Evolutionary conservation across 2,888 invertebrate species (phyloP).

Genomic region (Dasysyrphus tricinctus): DNA sequence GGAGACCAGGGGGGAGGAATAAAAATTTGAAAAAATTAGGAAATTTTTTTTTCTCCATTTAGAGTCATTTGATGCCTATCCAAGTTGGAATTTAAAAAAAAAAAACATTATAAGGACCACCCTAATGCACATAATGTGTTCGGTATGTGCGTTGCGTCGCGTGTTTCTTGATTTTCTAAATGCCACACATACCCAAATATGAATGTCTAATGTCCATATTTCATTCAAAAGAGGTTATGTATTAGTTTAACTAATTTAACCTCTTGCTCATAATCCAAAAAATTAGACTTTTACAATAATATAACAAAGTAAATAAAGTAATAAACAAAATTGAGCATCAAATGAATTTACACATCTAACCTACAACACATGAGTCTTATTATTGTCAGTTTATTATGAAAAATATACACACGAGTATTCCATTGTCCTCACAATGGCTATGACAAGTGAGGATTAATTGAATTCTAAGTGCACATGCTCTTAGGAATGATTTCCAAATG

Average conservation of each 20-base stretch:
- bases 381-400: constrained; percentile 17
- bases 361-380: constrained; percentile 8
- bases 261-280: background rate
- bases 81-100: no score
- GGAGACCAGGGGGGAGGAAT: no score
- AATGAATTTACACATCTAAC: constrained; percentile 24
- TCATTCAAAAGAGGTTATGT: no score
- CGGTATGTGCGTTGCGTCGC: no score
- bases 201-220: no score
- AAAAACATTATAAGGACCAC: no score
- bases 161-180: no score
- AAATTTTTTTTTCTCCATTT: no score
- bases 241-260: background rate
- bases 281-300: background rate
- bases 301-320: constrained; percentile 3
- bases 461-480: constrained; percentile 34
- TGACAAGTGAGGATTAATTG: constrained; percentile 49
- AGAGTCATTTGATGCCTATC: no score
- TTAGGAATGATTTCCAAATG: constrained; percentile 25
- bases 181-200: no score
- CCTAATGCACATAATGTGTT: no score
- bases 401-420: constrained; percentile 3
- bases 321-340: background rate
- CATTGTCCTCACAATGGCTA: constrained; percentile 33
- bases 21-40: no score